Base-by-base conservation (phyloP, 2,888 invertebrate genomes). In the Ennomos quercinarius region DNA sequence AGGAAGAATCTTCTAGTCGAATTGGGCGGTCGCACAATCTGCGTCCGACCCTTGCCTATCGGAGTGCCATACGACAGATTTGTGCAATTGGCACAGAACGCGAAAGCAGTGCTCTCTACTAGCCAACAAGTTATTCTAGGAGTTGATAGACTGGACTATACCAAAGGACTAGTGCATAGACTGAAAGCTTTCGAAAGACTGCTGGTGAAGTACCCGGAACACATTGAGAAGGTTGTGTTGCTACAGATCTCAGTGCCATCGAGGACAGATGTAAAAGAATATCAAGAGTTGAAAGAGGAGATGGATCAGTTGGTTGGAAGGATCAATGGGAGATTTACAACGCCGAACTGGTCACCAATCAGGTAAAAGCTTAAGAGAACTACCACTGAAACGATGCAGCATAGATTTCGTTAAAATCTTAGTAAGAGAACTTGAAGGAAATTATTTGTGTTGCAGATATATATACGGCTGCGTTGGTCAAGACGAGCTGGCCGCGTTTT, bases 321-420 rank as follows among this genome's bases (percentile, higher is more conserved):
- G 58, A 98, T 98, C 60, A 98, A 98, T 79, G 98, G 98, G 11
- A 94, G 96, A 57, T 98, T 98, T 76, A 97, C 97, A 0, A 98
- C 97, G 0, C 96, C 97, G 0, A 97, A 97, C 81, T 98, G 98
- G 98, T 97, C 98, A 0, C 98, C 98, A 0, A 98, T 98, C 68
- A 94, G 95, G 86, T 93, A 69, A 74, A 71, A 63, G 49, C 8
- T 9, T 27, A 10, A 27, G 10, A 38, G 9, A 35, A 35, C 3
- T 10, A 9, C n/a, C 27, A 27, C 27, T 27, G 27, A 5, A 27
- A 27, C 5, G 4, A 27, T 27, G 27, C 6, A 27, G n/a, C 5
- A 27, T 4, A 27, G 27, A 27, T 2, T 27, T 27, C 27, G 6
- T 27, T 5, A 6, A 27, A 27, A 27, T 27, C 3, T 27, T 27